Evolutionary conservation across 2,888 invertebrate species (phyloP).

Genomic region (Drosophila fungiperda): DNA sequence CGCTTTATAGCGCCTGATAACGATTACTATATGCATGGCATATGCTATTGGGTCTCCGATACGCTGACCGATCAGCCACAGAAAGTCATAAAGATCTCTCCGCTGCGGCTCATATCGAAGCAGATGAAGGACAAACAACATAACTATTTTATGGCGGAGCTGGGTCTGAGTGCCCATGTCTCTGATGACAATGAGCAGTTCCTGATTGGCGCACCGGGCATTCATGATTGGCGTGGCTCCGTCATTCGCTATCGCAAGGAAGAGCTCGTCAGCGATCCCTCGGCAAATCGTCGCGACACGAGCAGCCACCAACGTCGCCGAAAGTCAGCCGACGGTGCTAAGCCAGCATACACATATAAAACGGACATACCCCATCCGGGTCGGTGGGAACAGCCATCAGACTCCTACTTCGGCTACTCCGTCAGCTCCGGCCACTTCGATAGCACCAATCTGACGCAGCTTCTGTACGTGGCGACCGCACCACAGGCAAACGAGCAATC

Average conservation of each 20-base stretch:
- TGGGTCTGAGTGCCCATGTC: slow-evolving; percentile 84
- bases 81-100: slow-evolving; percentile 82
- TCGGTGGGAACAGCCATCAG: slow-evolving; percentile 79
- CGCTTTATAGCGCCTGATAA: slow-evolving; percentile 72
- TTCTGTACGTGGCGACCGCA: slow-evolving; percentile 84
- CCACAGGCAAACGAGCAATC: slow-evolving; percentile 85
- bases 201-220: slow-evolving; percentile 84
- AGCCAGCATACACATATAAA: slow-evolving; percentile 61
- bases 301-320: slow-evolving; percentile 41
- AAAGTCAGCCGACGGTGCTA: slow-evolving; percentile 35
- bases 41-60: slow-evolving; percentile 84
- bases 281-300: slow-evolving; percentile 83
- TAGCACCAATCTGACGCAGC: slow-evolving; percentile 67
- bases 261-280: slow-evolving; percentile 73
- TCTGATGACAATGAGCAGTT: slow-evolving; percentile 84
- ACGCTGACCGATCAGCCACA: slow-evolving; percentile 78
- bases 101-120: slow-evolving; percentile 77
- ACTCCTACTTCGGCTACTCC: slow-evolving; percentile 85
- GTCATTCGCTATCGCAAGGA: slow-evolving; percentile 81
- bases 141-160: slow-evolving; percentile 83
- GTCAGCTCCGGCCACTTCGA: slow-evolving; percentile 84
- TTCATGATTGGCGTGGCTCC: slow-evolving; percentile 84
- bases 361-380: slow-evolving; percentile 81
- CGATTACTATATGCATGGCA: slow-evolving; percentile 84
- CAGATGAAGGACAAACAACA: slow-evolving; percentile 76